Evolutionary conservation across 2,888 invertebrate species (phyloP).

Genomic region (Scaptomyza caliginosa): DNA sequence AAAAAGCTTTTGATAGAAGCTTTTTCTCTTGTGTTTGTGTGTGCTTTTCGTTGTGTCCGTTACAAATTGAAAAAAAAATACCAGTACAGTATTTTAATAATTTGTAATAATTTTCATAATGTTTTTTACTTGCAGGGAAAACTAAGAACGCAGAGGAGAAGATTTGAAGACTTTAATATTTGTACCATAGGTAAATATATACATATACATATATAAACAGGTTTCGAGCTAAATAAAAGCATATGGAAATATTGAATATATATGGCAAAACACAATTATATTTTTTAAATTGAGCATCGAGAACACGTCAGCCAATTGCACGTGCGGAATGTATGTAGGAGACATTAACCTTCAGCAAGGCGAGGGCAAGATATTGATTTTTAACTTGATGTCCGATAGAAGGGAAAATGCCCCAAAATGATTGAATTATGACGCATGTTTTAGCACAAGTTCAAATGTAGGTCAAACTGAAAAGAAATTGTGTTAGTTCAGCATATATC

Average conservation of each 20-base stretch:
- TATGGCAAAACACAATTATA: no score
- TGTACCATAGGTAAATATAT: constrained; percentile 12
- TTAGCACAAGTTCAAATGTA: constrained; percentile 72
- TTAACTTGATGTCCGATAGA: constrained; percentile 9
- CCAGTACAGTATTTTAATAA: background rate
- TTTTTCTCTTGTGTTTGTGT: constrained; percentile 15
- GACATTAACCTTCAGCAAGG: constrained; percentile 44
- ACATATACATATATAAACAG: background rate
- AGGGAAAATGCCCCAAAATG: constrained; percentile 3
- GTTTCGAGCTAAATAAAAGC: background rate
- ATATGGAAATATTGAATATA: no score
- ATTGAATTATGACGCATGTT: constrained; percentile 40
- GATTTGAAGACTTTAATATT: background rate
- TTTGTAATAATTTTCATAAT: background rate
- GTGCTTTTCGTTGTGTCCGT: constrained; percentile 22
- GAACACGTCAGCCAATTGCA: constrained; percentile 14
- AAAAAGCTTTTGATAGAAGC: constrained; percentile 38
- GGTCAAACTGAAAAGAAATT: constrained; percentile 54
- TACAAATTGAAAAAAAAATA: constrained; percentile 18
- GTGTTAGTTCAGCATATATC: constrained; percentile 60
- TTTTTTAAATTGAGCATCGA: no score
- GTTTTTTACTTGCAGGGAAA: constrained; percentile 9
- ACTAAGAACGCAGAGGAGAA: no score
- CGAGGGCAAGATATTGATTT: constrained; percentile 59
- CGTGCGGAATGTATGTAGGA: constrained; percentile 24